A percentile compares a stretch with the other conserved stretches of the same genome.
These are phyloP conservation scores for Sturnira hondurensis DNA, from an alignment of 2,113 vertebrate species.

Conservation along the genomic window DNA sequence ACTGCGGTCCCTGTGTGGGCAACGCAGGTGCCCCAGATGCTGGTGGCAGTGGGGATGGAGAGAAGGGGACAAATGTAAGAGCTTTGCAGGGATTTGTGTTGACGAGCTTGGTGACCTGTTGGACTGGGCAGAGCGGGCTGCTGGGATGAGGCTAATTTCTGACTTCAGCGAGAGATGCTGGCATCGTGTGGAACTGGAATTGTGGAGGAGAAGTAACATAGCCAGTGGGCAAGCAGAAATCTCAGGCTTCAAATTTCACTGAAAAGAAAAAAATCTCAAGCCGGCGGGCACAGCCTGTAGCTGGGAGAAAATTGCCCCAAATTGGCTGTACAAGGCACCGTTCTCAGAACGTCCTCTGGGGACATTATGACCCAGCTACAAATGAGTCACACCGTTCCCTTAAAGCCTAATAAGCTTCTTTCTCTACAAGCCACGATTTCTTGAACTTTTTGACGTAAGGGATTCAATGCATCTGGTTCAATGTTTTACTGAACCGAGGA, in stretches of 20 bases:
- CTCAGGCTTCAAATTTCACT: background rate
- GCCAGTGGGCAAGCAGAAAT: background rate
- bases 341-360: background rate
- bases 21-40: accelerated
- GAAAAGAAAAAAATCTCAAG: background rate
- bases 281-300: background rate
- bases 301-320: background rate
- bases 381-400: background rate
- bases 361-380: background rate
- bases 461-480: background rate
- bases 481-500: background rate
- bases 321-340: background rate
- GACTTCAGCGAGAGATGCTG: background rate
- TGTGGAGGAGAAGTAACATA: background rate
- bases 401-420: background rate
- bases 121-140: background rate
- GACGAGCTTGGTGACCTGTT: background rate
- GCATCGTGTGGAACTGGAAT: background rate
- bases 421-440: background rate
- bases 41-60: background rate
- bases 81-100: accelerated
- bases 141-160: background rate
- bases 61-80: background rate
- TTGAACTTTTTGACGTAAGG: background rate
- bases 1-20: too few species aligned